phyloP scores from a whole-genome alignment of 2,797 vertebrate genomes.

The Valencia hispanica region DNA sequence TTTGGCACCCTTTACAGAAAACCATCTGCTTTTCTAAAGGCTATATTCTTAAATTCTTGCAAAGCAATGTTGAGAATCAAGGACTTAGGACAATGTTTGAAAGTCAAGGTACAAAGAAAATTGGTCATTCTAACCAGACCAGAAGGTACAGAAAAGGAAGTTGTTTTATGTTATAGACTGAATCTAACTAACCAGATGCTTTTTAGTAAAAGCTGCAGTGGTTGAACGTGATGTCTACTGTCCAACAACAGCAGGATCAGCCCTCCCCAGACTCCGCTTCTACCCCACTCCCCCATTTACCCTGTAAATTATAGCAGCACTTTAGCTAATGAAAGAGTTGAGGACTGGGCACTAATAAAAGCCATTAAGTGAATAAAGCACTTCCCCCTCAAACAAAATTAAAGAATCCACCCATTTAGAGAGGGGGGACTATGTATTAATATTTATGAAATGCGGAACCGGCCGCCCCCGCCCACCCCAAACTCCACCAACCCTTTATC shows the following conservation, averaged over 20 bases:
- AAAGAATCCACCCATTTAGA: constrained; percentile 85
- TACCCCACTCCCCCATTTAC: constrained; percentile 69
- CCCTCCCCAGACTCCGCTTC: constrained; percentile 70
- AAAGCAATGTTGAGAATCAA: neutral
- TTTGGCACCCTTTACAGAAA: neutral
- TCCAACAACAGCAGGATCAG: constrained; percentile 72
- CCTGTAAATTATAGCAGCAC: constrained; percentile 91
- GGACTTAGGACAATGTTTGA: constrained; percentile 1
- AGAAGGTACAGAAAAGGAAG: constrained; percentile 2
- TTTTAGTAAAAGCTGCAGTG: constrained; percentile 64
- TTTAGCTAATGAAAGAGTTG: constrained; percentile 92
- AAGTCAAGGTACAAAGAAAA: constrained; percentile 10
- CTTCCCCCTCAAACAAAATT: constrained; percentile 90
- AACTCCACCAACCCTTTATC: constrained; percentile 65
- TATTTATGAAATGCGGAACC: constrained; percentile 90
- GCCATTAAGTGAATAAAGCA: constrained; percentile 91
- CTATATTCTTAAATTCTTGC: neutral
- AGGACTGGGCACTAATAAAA: constrained; percentile 89
- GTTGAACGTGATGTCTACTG: constrained; percentile 53
- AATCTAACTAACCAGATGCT: constrained; percentile 17
- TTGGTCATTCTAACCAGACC: neutral
- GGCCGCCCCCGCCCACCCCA: constrained; percentile 56
- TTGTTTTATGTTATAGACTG: constrained; percentile 23
- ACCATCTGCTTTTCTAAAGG: neutral
- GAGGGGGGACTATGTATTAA: constrained; percentile 86